These are phyloP conservation scores for Cataglyphis livida DNA, from an alignment of 2,888 invertebrate species.

Conservation along the genomic window DNA sequence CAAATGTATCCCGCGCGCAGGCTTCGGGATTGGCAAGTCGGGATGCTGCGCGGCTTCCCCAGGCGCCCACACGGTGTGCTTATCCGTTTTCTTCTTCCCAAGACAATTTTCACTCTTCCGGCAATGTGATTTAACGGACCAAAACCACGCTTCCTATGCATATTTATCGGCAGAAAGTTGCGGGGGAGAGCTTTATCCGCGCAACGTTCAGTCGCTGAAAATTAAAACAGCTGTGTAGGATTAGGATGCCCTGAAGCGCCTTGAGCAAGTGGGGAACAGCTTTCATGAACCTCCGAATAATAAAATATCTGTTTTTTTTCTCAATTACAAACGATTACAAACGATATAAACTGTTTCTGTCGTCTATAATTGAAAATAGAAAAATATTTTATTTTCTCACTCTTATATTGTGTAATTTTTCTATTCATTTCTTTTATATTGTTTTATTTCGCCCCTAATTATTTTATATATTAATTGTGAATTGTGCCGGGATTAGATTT, in stretches of 20 bases:
- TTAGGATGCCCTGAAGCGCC: not conserved
- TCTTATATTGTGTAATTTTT: not conserved
- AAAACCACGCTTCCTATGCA: conserved; percentile 67
- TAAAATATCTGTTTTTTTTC: not conserved
- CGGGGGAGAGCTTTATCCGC: conserved; percentile 56
- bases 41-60: conserved; percentile 60
- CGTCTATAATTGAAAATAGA: not conserved
- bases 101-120: conserved; percentile 74
- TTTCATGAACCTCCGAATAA: not conserved
- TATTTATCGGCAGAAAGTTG: conserved; percentile 64
- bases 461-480: not conserved
- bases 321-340: not conserved
- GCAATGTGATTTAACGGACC: conserved; percentile 70
- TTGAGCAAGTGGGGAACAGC: not conserved
- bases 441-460: not conserved
- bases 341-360: not conserved
- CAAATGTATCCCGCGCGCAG: conserved; percentile 14
- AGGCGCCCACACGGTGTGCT: conserved; percentile 60
- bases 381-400: not conserved
- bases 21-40: conserved; percentile 60
- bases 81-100: conserved; percentile 68
- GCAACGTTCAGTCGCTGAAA: conserved; percentile 21
- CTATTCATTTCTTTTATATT: not conserved
- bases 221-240: not conserved
- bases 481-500: not conserved